Base-by-base conservation (phyloP, 2,113 vertebrate species). In the Scytalopus superciliaris region DNA sequence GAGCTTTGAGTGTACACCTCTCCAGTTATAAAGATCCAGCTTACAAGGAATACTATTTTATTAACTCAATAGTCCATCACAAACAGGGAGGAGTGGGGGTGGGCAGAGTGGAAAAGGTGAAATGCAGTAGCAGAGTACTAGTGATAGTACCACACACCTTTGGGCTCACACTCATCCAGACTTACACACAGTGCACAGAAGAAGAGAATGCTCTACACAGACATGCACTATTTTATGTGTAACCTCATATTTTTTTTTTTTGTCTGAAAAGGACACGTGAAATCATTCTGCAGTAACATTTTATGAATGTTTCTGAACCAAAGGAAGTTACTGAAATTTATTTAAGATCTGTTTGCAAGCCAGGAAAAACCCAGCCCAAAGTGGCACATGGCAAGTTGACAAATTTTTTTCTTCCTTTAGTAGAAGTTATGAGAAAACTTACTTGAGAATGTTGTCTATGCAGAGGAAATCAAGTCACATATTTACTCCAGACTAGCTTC, bases 51-150 rank as follows among this genome's bases (percentile, higher is more conserved):
- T 12, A 55, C 4, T 13, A 37, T 50, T 72, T 91, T 47, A 72
- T 49, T 35, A 72, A 6, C 37, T 56, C 60, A 82, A 31, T 7
- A 11, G 47, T 23, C 24, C 42, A 52, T 7, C 28, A 88, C 23
- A 80, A 84, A 57, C 2, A n/a, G n/a, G n/a, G n/a, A n/a, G n/a
- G n/a, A n/a, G n/a, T n/a, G 0, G 1, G 10, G 4, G 18, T 5
- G 23, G 12, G 6, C 3, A 9, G 5, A 2, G 3, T 3, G 1
- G 5, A 44, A n/a, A 24, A 53, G 49, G 10, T 72, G 28, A 90
- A 88, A 72, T 1, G n/a, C n/a, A n/a, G n/a, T n/a, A n/a, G n/a
- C 45, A 22, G 16, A 66, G 12, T 11, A 40, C 22, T 27, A 53
- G 24, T 18, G 24, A 33, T 1, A 68, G 28, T 17, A n/a, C 7